phyloP scores from a whole-genome alignment of 2,797 vertebrate genomes.

The Spondyliosoma cantharus region DNA sequence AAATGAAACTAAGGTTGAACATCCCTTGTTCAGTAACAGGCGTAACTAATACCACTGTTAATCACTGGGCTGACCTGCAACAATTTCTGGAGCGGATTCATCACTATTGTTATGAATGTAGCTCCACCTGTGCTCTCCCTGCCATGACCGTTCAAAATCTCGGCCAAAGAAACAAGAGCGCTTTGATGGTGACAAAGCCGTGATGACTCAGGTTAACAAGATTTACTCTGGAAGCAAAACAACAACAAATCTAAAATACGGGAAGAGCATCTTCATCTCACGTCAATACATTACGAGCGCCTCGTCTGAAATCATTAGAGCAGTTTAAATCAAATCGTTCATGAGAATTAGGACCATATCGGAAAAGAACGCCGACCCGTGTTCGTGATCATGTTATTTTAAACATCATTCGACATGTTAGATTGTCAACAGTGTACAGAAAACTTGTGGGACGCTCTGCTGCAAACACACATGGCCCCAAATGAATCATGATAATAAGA shows the following conservation, averaged over 20 bases:
- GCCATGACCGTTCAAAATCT: constrained; percentile 9
- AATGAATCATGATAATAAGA: neutral
- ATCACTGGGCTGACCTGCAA: neutral
- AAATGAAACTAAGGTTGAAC: neutral
- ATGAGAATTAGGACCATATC: neutral
- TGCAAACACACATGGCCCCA: neutral
- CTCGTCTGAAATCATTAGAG: neutral
- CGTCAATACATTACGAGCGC: neutral
- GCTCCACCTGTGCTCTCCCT: constrained; percentile 6
- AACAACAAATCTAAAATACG: constrained; percentile 16
- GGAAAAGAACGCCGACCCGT: too few relatives aligned
- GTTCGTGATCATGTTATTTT: too few relatives aligned
- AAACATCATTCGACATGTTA: too few relatives aligned
- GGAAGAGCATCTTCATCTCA: constrained; percentile 5
- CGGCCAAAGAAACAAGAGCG: neutral
- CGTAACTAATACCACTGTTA: constrained; percentile 1
- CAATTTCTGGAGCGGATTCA: constrained; percentile 9
- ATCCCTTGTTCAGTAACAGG: neutral
- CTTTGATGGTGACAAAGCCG: neutral
- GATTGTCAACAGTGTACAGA: neutral
- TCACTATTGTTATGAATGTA: neutral
- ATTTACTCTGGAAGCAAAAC: neutral
- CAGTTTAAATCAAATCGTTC: neutral
- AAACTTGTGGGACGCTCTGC: neutral
- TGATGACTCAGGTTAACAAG: neutral